Evolutionary conservation across 2,888 invertebrate genomes (phyloP).

Genomic region (Podabrus alpinus): DNA sequence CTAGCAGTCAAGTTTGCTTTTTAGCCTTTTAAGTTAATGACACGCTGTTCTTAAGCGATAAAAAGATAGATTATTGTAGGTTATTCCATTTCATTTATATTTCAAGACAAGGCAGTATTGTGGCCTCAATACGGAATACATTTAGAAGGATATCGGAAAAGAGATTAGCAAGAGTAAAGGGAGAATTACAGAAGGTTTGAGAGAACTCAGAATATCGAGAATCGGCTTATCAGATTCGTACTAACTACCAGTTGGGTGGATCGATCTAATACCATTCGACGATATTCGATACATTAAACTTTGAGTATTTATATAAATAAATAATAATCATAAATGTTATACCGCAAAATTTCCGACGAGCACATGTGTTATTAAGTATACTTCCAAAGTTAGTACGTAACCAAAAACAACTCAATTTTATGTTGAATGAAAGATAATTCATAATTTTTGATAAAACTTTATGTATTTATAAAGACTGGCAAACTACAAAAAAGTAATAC

Average conservation of each 20-base stretch:
- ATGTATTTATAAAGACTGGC: too few species aligned
- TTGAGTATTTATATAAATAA: background rate
- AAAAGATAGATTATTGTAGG: conserved; percentile 18
- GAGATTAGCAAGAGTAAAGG: conserved; percentile 14
- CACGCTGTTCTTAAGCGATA: conserved; percentile 12
- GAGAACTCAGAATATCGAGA: conserved; percentile 24
- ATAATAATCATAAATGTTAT: background rate
- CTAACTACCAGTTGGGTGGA: conserved; percentile 26
- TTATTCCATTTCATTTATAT: conserved; percentile 18
- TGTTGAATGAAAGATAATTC: background rate
- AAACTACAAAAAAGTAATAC: background rate
- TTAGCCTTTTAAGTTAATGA: conserved; percentile 15
- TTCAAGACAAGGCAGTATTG: conserved; percentile 17
- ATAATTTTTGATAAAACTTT: background rate
- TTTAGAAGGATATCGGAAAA: conserved; percentile 21
- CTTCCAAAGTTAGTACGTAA: background rate
- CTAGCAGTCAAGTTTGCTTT: conserved; percentile 12
- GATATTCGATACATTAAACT: conserved; percentile 5
- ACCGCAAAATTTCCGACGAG: background rate
- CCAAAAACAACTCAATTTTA: background rate
- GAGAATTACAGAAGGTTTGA: conserved; percentile 20
- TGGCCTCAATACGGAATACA: conserved; percentile 13
- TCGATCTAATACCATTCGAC: conserved; percentile 12
- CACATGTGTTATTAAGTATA: background rate
- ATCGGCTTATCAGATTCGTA: conserved; percentile 33